Evolutionary conservation across 2,113 vertebrate species (phyloP).

Genomic region (Chrysochloris asiatica): DNA sequence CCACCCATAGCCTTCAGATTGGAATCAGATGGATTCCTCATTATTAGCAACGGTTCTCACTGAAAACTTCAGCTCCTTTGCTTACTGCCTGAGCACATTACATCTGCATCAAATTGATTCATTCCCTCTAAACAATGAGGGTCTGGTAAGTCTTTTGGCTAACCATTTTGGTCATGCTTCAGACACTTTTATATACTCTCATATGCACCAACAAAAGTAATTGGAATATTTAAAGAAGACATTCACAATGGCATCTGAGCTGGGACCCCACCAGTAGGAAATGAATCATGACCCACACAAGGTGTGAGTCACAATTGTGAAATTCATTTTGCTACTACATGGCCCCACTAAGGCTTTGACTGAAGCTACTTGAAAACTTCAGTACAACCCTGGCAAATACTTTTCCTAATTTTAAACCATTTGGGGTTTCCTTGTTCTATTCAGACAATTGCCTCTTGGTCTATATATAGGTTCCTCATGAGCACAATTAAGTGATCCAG

Average conservation of each 20-base stretch:
- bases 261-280: not conserved
- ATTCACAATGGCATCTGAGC: not conserved
- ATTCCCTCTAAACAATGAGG: not conserved
- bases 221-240: not conserved
- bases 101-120: not conserved
- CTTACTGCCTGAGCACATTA: not conserved
- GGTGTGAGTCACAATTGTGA: not conserved
- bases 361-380: not conserved
- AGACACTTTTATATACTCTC: not conserved
- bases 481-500: too few species aligned
- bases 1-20: not conserved
- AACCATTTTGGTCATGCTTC: not conserved
- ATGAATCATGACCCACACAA: too few species aligned
- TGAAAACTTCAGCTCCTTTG: not conserved
- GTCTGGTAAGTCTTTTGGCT: not conserved
- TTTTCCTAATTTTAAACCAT: too few species aligned
- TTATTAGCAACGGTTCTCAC: not conserved
- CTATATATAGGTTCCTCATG: too few species aligned
- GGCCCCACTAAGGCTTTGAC: not conserved
- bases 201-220: not conserved
- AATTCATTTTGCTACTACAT: not conserved
- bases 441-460: too few species aligned
- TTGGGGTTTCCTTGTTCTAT: too few species aligned
- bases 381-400: too few species aligned
- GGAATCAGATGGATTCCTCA: not conserved